Percentiles rank a stretch among this genome's conserved stretches.
phyloP scores from a whole-genome alignment of 1,140 invertebrate genomes.

The Drosophila auraria region DNA sequence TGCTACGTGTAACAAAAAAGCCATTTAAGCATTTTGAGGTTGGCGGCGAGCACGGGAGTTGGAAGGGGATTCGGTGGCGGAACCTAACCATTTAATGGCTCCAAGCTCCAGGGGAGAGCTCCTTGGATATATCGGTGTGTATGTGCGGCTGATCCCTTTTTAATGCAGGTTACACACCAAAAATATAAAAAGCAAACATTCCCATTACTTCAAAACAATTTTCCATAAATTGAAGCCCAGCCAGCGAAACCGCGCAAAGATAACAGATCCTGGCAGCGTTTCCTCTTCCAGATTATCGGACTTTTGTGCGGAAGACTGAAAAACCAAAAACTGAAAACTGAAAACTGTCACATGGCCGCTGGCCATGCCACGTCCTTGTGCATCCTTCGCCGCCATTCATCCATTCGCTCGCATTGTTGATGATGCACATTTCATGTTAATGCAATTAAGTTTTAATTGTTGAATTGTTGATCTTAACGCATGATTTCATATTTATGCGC shows the following conservation, averaged over 20 bases:
- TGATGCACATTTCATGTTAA: constrained; percentile 84
- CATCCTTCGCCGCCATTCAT: constrained; percentile 37
- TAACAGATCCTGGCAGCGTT: constrained; percentile 15
- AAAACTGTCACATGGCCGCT: constrained; percentile 39
- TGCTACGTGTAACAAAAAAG: constrained; percentile 83
- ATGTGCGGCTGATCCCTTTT: constrained; percentile 67
- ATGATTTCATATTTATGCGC: constrained; percentile 84
- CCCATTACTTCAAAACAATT: constrained; percentile 80
- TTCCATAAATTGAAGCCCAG: constrained; percentile 76
- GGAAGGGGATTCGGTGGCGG: constrained; percentile 37
- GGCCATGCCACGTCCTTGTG: constrained; percentile 32
- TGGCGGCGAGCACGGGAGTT: constrained; percentile 31
- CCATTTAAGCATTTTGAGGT: constrained; percentile 84
- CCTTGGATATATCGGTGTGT: constrained; percentile 11
- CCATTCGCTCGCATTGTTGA: constrained; percentile 63
- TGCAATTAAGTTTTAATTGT: constrained; percentile 84
- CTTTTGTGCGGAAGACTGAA: constrained; percentile 23
- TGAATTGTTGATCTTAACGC: constrained; percentile 84
- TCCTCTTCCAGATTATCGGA: constrained; percentile 30
- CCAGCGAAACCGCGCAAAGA: constrained; percentile 40
- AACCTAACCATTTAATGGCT: constrained; percentile 80
- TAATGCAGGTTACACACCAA: constrained; percentile 67
- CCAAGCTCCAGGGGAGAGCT: constrained; percentile 47
- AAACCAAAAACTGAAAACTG: constrained; percentile 22
- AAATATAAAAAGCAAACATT: constrained; percentile 59